These are phyloP conservation scores for Diplazon laetatorius DNA, from an alignment of 2,888 invertebrate genomes.

Conservation along the genomic window DNA sequence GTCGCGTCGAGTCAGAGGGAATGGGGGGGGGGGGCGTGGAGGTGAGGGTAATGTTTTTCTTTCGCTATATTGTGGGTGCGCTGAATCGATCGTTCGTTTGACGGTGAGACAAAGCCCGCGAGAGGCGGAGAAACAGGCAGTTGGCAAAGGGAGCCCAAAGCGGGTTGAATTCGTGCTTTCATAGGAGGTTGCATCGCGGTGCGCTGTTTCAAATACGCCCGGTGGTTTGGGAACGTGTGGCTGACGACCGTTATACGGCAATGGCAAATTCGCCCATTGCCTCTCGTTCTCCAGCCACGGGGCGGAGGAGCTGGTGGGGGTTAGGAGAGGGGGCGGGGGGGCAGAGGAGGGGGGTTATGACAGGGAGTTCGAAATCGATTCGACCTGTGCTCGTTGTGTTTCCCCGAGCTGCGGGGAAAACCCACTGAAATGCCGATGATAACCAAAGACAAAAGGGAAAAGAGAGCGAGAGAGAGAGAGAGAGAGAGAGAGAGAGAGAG, in stretches of 20 bases:
- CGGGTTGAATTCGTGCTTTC: slow-evolving; percentile 10
- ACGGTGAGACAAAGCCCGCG: slow-evolving; percentile 6
- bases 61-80: not conserved
- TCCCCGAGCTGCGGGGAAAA: slow-evolving; percentile 36
- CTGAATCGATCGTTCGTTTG: slow-evolving; percentile 21
- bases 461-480: slow-evolving; percentile 34
- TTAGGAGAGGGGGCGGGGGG: not conserved
- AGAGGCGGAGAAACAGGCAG: not conserved
- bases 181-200: not conserved
- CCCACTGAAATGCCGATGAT: slow-evolving; percentile 36
- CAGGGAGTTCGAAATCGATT: slow-evolving; percentile 51
- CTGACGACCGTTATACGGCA: not conserved
- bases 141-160: slow-evolving; percentile 19
- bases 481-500: slow-evolving; percentile 34
- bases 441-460: slow-evolving; percentile 24
- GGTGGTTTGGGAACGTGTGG: slow-evolving; percentile 5
- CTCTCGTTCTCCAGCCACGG: slow-evolving; percentile 13
- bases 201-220: slow-evolving; percentile 11
- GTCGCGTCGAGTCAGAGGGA: not conserved
- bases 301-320: not conserved
- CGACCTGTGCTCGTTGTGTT: slow-evolving; percentile 26
- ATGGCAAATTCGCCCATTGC: slow-evolving; percentile 6
- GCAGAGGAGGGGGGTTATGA: slow-evolving; percentile 14
- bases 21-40: not conserved
- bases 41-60: not conserved